Evolutionary conservation across 2,888 invertebrate species (phyloP), one percentile per base, ranked within the genome.

Genomic region (Exocentrus adspersus): DNA sequence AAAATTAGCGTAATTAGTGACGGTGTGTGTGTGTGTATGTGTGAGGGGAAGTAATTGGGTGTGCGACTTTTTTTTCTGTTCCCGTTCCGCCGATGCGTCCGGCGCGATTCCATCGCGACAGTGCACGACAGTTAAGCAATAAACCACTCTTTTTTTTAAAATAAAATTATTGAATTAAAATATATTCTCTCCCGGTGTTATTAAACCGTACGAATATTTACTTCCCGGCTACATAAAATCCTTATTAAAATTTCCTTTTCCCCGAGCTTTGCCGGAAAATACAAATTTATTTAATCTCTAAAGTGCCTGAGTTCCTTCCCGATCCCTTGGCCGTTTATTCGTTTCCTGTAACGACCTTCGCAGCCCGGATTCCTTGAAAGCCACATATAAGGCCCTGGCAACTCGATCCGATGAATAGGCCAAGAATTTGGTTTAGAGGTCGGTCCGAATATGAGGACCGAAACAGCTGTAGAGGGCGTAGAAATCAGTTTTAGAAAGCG

Each of bases 1-100:
- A 74, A 76, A 74, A 76, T 71, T 71, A 70, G 67, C 62, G 69
- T 58, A 57, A 66, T 64, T 69, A 62, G 43, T 19, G 17, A 21
- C n/a, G n/a, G n/a, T n/a, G n/a, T n/a, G n/a, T n/a, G n/a, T n/a
- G n/a, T n/a, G n/a, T n/a, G n/a, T n/a, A n/a, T n/a, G n/a, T n/a
- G n/a, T n/a, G n/a, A n/a, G n/a, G 20, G 9, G 16, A n/a, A n/a
- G 9, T 19, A 17, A 43, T 20, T 43, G 16, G 19, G 20, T 17
- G 7, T 43, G 12, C 12, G 37, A 37, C 4, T 37, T 37, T 37
- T 37, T 37, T 9, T 37, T 12, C 4, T 37, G 12, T n/a, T n/a
- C n/a, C n/a, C n/a, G n/a, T n/a, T n/a, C n/a, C n/a, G n/a, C n/a
- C n/a, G n/a, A n/a, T n/a, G n/a, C n/a, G n/a, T n/a, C n/a, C n/a